phyloP scores from a whole-genome alignment of 2,113 vertebrate genomes.

The Crypturellus undulatus region DNA sequence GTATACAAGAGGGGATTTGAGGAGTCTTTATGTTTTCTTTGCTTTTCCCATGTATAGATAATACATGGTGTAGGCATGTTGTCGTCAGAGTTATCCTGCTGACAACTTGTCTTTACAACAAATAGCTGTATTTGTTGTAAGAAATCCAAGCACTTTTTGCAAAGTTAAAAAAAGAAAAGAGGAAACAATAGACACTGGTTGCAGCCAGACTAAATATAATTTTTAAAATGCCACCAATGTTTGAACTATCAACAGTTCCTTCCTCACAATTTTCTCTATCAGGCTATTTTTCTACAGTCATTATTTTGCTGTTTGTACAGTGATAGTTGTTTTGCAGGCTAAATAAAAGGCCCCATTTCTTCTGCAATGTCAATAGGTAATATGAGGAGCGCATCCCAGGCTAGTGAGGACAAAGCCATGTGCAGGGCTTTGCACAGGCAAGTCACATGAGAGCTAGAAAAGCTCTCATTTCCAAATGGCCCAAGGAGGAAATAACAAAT shows the following conservation, averaged over 20 bases:
- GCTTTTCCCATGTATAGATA: background rate
- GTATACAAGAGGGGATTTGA: background rate
- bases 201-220: background rate
- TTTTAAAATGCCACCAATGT: too few species aligned
- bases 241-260: background rate
- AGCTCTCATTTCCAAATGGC: background rate
- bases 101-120: background rate
- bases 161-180: background rate
- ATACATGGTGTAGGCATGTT: background rate
- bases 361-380: background rate
- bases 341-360: background rate
- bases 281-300: background rate
- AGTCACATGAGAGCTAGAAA: background rate
- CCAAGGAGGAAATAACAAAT: background rate
- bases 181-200: background rate
- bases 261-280: background rate
- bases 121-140: background rate
- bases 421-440: background rate
- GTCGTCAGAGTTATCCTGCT: background rate
- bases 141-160: background rate
- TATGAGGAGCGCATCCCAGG: background rate
- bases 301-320: background rate
- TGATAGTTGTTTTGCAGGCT: background rate
- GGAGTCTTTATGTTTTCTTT: background rate
- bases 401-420: background rate